Conservation (phyloP, 2,113 vertebrate genomes). For the Larimichthys polyactis region DNA sequence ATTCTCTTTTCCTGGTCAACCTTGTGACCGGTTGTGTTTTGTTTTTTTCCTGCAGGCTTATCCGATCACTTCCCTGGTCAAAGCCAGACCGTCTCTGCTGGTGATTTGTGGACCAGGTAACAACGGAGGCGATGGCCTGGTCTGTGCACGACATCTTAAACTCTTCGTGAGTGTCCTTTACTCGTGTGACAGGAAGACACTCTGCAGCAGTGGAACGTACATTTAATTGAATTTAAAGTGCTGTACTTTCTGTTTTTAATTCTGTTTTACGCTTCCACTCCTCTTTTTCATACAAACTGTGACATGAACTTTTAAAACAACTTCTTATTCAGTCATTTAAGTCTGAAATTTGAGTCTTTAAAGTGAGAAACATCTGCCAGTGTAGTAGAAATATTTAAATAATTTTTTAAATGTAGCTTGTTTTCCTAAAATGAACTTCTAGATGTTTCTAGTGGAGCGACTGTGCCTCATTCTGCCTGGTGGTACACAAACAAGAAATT, state of each 20-base stretch:
- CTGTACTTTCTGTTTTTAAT: neutral
- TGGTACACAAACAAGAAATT: neutral
- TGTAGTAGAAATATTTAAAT: too few species aligned
- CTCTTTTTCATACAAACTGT: too few species aligned
- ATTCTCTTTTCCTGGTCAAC: neutral
- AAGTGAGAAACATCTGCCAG: too few species aligned
- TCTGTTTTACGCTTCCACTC: neutral
- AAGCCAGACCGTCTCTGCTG: slow-evolving; percentile 85
- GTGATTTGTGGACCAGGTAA: slow-evolving; percentile 95
- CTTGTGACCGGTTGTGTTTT: neutral
- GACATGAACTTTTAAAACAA: too few species aligned
- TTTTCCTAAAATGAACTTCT: too few species aligned
- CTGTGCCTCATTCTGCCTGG: neutral
- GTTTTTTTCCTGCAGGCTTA: slow-evolving; percentile 86
- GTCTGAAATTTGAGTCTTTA: neutral
- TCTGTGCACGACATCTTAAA: slow-evolving; percentile 94
- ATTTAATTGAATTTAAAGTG: neutral
- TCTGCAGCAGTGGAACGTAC: neutral
- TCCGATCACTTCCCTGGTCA: slow-evolving; percentile 87
- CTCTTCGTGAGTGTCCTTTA: slow-evolving; percentile 90
- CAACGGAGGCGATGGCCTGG: slow-evolving; percentile 95
- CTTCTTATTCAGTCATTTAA: neutral
- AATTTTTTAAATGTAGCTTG: too few species aligned
- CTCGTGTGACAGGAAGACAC: neutral
- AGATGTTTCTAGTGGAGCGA: neutral